Percentiles rank a stretch among this genome's conserved stretches.
Conservation (phyloP, 2,113 vertebrate genomes). For the Thryonomys swinderianus region DNA sequence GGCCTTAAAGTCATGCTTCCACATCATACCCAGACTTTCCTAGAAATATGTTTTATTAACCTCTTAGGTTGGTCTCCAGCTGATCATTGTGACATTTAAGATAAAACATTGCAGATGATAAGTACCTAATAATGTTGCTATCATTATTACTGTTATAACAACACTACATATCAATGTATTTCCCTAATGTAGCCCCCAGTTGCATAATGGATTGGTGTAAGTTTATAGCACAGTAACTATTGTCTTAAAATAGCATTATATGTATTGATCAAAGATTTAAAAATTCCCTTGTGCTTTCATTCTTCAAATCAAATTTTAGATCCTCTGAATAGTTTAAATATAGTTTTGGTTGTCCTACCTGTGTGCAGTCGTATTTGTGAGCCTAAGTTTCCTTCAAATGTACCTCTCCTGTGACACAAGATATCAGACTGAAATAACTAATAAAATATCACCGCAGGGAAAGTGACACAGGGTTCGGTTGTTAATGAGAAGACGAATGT, state of each 20-base stretch:
- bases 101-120: neutral
- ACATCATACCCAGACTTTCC: neutral
- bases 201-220: neutral
- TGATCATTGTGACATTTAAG: neutral
- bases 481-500: conserved; percentile 36
- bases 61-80: neutral
- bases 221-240: neutral
- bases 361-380: conserved; percentile 15
- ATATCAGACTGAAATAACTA: conserved; percentile 46
- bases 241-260: neutral
- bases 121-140: neutral
- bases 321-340: conserved; percentile 4
- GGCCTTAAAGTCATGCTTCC: neutral
- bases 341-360: conserved; percentile 18
- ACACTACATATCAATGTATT: neutral
- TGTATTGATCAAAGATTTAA: neutral
- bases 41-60: neutral
- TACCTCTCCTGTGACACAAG: neutral
- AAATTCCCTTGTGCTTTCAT: neutral
- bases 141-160: neutral
- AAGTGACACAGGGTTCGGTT: neutral
- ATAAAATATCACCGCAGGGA: conserved; percentile 23
- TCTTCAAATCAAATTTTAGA: neutral
- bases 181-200: neutral
- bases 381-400: neutral